Evolutionary conservation across 2,797 vertebrate genomes (phyloP), one percentile per base, ranked within the genome.

Genomic region (Leuciscus waleckii): DNA sequence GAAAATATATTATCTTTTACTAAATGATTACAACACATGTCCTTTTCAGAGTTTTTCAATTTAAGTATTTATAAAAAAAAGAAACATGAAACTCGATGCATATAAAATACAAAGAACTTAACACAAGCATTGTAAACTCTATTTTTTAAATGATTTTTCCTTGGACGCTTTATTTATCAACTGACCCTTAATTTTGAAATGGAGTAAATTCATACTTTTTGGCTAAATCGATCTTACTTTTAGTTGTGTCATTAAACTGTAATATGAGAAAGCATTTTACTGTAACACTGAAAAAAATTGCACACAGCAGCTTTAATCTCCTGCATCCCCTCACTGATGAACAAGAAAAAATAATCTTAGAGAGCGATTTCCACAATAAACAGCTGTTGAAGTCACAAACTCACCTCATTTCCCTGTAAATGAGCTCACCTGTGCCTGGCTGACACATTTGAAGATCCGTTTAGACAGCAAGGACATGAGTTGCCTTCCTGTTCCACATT

Each of bases 401-500:
- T 9, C 54, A 71, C 19, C 39, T 73, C 39, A 79, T 85, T 73
- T 26, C 58, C 10, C 39, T 63, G 14, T 56, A 58, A 85, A 85
- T 29, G 2, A 51, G 83, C 23, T 79, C 54, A 73, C n/a, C 35
- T 46, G 77, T 17, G 14, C 56, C 23, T 85, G 77, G 19, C 56
- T 73, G 54, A 79, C 67, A 85, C 76, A 39, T 79, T n/a, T 19
- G 23, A 79, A 79, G 51, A 85, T 85, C 26, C 1, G 4, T 79
- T 85, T 85, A 63, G 67, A 85, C 83, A 79, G 83, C 76, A 71
- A 79, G 51, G 41, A 61, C 51, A 79, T 35, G 46, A 78, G 51
- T 49, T 7, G 8, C 65, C 75, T 71, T 85, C 76, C 54, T 79
- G 67, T 71, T 85, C 32, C 67, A 85, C 41, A 79, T 70, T 85